Conservation (phyloP, 2,888 invertebrate species). For the Lypha dubia region DNA sequence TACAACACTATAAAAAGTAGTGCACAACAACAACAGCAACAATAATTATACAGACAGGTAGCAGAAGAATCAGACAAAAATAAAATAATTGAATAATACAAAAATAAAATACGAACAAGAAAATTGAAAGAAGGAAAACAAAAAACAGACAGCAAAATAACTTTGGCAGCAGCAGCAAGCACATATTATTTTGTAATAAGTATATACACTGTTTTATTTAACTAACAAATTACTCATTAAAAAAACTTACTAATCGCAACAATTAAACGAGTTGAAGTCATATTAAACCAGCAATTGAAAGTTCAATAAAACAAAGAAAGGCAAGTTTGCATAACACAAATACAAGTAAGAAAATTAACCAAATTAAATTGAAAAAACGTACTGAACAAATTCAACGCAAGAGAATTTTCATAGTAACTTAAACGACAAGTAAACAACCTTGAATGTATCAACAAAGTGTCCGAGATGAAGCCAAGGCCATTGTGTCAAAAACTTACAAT, state of each 20-base stretch:
- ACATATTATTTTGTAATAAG: conserved; percentile 58
- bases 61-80: conserved; percentile 55
- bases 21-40: too few relatives aligned
- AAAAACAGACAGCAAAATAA: conserved; percentile 3
- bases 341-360: conserved; percentile 22
- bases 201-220: conserved; percentile 26
- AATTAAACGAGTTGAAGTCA: conserved; percentile 32
- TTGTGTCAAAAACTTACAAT: conserved; percentile 72
- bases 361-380: conserved; percentile 9
- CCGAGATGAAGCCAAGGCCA: conserved; percentile 66
- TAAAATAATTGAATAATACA: conserved; percentile 46
- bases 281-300: neutral
- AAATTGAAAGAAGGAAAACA: conserved; percentile 15
- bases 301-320: conserved; percentile 1
- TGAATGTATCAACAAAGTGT: conserved; percentile 55
- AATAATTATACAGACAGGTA: neutral
- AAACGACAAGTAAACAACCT: conserved; percentile 38
- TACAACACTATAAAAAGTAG: conserved; percentile 1
- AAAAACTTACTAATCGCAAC: neutral
- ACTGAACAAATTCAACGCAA: neutral
- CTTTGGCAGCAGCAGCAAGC: conserved; percentile 36
- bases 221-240: conserved; percentile 42
- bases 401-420: conserved; percentile 1
- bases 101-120: conserved; percentile 13
- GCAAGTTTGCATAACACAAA: conserved; percentile 40